These are phyloP conservation scores for Myrmecobius fasciatus DNA, from an alignment of 2,113 vertebrate species.

Conservation along the genomic window DNA sequence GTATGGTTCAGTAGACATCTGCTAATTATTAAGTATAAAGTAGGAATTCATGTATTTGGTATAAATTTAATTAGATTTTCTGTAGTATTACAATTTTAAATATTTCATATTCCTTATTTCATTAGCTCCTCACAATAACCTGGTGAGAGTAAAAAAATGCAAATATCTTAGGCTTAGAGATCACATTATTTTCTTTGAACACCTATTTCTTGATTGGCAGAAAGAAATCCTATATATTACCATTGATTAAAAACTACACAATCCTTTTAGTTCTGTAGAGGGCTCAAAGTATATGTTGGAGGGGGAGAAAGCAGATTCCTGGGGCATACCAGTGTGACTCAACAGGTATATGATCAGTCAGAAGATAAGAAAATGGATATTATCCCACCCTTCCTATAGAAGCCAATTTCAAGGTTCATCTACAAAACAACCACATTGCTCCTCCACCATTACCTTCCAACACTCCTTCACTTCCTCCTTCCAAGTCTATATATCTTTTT, in stretches of 20 bases:
- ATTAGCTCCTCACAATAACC: neutral
- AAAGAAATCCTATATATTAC: neutral
- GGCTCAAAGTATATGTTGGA: neutral
- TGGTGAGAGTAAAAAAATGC: neutral
- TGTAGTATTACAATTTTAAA: neutral
- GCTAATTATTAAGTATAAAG: neutral
- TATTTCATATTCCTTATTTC: neutral
- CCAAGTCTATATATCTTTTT: neutral
- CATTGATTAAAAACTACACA: neutral
- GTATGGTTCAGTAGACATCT: neutral
- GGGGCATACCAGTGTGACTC: neutral
- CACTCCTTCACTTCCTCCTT: neutral
- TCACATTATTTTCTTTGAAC: neutral
- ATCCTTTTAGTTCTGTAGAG: neutral
- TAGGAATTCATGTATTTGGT: neutral
- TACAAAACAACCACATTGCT: neutral
- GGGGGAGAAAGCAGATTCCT: neutral
- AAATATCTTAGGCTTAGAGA: neutral
- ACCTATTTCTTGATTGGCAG: neutral
- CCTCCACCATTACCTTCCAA: neutral
- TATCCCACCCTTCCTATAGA: neutral
- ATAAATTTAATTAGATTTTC: neutral
- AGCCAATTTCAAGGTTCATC: neutral
- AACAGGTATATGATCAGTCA: neutral
- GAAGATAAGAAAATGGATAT: neutral